These are phyloP conservation scores for Nesogale talazaci DNA, from an alignment of 2,113 vertebrate species.

Conservation along the genomic window DNA sequence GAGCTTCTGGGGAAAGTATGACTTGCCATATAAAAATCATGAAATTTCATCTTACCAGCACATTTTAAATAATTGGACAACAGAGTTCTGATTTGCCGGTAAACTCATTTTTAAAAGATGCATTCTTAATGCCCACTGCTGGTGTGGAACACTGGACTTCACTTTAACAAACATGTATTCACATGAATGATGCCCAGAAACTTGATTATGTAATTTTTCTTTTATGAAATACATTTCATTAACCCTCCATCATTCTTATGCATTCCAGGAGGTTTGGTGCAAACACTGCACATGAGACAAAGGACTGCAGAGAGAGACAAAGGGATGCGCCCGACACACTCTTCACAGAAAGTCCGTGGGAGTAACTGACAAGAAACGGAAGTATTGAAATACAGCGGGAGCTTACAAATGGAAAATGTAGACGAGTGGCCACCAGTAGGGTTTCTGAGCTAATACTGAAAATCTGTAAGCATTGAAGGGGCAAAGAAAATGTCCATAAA, in stretches of 20 bases:
- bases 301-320: not conserved
- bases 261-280: slow-evolving; percentile 48
- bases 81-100: slow-evolving; percentile 38
- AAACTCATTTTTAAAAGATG: slow-evolving; percentile 48
- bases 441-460: slow-evolving; percentile 1
- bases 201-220: slow-evolving; percentile 54
- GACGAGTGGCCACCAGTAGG: not conserved
- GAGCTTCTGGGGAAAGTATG: slow-evolving; percentile 46
- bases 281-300: slow-evolving; percentile 14
- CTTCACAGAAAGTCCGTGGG: slow-evolving; percentile 34
- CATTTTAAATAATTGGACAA: slow-evolving; percentile 57
- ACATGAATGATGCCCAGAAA: slow-evolving; percentile 41
- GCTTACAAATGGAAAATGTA: not conserved
- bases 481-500: not conserved
- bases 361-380: slow-evolving; percentile 26
- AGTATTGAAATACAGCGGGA: not conserved
- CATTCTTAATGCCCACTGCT: slow-evolving; percentile 2
- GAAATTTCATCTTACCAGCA: slow-evolving; percentile 58
- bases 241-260: slow-evolving; percentile 50
- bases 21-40: slow-evolving; percentile 54
- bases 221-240: slow-evolving; percentile 47
- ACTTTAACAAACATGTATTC: slow-evolving; percentile 27
- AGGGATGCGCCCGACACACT: slow-evolving; percentile 12
- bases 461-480: not conserved
- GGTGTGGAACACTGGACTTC: slow-evolving; percentile 26